These are phyloP conservation scores for Oryzias celebensis DNA, from an alignment of 2,113 vertebrate genomes.

Conservation along the genomic window DNA sequence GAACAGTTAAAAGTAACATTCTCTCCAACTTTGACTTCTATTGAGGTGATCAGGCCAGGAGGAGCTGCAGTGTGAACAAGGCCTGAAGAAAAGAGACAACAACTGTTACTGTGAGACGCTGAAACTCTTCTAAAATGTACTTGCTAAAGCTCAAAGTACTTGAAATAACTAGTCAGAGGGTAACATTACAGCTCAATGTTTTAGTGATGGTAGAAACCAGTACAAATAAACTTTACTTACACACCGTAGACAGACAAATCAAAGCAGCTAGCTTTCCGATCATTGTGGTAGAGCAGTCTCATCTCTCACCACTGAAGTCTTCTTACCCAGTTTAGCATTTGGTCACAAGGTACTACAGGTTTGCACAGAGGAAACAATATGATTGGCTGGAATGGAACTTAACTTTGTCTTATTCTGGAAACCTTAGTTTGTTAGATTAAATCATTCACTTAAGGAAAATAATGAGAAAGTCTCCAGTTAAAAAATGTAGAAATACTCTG, in stretches of 20 bases:
- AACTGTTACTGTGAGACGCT: not conserved
- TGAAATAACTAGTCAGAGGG: too few relatives aligned
- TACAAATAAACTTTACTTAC: slow-evolving; percentile 7
- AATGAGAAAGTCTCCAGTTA: too few relatives aligned
- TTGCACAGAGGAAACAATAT: not conserved
- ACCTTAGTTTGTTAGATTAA: too few relatives aligned
- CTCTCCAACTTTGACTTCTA: not conserved
- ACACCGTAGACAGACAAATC: slow-evolving; percentile 8
- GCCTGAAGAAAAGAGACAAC: slow-evolving; percentile 2
- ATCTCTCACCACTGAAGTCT: not conserved
- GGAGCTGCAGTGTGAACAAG: not conserved
- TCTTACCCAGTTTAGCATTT: not conserved
- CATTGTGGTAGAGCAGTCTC: not conserved
- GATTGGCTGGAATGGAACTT: slow-evolving; percentile 10
- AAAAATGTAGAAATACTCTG: too few relatives aligned
- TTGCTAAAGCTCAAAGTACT: too few relatives aligned
- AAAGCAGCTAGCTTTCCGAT: slow-evolving; percentile 7
- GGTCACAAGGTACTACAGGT: slow-evolving; percentile 5
- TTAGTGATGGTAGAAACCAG: not conserved
- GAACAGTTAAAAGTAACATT: slow-evolving; percentile 17
- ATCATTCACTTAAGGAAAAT: too few relatives aligned
- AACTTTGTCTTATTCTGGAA: not conserved
- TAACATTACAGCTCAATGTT: too few relatives aligned
- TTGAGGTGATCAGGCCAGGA: slow-evolving; percentile 13
- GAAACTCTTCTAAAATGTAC: not conserved